Conservation (phyloP, 1,140 invertebrate genomes). For the Cephus cinctus region DNA sequence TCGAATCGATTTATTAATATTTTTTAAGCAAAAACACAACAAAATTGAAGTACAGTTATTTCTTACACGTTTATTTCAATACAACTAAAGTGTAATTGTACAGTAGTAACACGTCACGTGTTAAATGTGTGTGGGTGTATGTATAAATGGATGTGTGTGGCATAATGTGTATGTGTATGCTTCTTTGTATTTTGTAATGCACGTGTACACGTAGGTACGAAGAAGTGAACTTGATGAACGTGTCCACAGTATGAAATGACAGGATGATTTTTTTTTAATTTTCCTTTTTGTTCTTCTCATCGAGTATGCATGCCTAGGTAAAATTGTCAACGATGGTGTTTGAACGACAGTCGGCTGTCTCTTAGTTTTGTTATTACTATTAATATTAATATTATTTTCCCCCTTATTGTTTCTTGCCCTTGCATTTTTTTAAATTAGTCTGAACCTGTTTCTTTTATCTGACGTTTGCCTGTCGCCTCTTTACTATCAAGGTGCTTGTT, state of each 20-base stretch:
- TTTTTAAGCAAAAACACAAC: constrained; percentile 57
- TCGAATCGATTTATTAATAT: constrained; percentile 53
- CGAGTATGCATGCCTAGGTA: no score
- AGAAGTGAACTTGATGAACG: no score
- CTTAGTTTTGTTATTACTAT: no score
- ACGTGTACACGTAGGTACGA: no score
- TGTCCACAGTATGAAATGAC: constrained; percentile 7
- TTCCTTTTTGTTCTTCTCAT: constrained; percentile 1
- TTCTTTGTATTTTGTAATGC: constrained; percentile 13
- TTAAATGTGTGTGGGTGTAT: constrained; percentile 11
- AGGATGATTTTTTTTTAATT: constrained; percentile 5
- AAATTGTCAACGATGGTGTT: no score
- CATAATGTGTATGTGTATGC: constrained; percentile 24
- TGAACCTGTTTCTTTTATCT: no score
- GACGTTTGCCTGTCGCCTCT: no score
- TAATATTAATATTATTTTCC: no score
- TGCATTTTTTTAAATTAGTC: no score
- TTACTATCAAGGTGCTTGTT: constrained; percentile 17
- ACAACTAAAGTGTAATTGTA: constrained; percentile 51
- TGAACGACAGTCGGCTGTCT: no score
- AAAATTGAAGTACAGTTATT: constrained; percentile 54
- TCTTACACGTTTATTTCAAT: constrained; percentile 46
- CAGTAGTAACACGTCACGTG: constrained; percentile 39
- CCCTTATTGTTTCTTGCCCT: no score
- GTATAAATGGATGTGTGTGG: constrained; percentile 20